Evolutionary conservation across 2,113 vertebrate genomes (phyloP).

Genomic region (Hippocampus mohnikei): DNA sequence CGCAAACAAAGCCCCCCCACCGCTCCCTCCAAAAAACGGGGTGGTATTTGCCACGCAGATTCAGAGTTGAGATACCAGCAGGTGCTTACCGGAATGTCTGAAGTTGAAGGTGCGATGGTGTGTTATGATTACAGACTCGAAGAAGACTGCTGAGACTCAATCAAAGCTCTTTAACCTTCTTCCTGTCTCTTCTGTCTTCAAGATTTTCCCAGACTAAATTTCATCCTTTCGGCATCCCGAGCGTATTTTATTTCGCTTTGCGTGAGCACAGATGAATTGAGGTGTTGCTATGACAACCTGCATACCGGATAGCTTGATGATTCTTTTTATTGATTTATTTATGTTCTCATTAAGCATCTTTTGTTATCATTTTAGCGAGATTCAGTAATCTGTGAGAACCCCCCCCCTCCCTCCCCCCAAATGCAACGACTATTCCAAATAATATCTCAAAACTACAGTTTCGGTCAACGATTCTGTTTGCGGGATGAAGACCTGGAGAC

Average conservation of each 20-base stretch:
- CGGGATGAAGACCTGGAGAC: slow-evolving; percentile 9
- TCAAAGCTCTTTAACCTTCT: slow-evolving; percentile 48
- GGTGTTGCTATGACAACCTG: too few relatives aligned
- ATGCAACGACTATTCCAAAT: not conserved
- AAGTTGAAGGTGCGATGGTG: slow-evolving; percentile 66
- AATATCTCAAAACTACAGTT: not conserved
- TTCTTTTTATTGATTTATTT: not conserved
- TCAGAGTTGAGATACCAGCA: slow-evolving; percentile 67
- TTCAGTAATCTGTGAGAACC: not conserved
- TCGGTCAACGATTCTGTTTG: not conserved
- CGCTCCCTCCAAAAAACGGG: too few relatives aligned
- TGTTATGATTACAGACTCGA: slow-evolving; percentile 53
- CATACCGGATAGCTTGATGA: not conserved
- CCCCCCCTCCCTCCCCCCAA: not conserved
- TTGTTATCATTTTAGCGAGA: too few relatives aligned
- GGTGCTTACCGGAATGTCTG: slow-evolving; percentile 71
- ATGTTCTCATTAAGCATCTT: too few relatives aligned
- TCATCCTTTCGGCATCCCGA: slow-evolving; percentile 58
- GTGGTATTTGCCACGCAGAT: slow-evolving; percentile 70
- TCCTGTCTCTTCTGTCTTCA: slow-evolving; percentile 48
- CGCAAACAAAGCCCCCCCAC: slow-evolving; percentile 47
- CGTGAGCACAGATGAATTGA: not conserved
- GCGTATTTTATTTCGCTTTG: slow-evolving; percentile 8
- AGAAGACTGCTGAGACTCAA: slow-evolving; percentile 46
- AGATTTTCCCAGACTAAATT: slow-evolving; percentile 43